Conservation (phyloP, 1,140 invertebrate species). For the Ectropis grisescens region DNA sequence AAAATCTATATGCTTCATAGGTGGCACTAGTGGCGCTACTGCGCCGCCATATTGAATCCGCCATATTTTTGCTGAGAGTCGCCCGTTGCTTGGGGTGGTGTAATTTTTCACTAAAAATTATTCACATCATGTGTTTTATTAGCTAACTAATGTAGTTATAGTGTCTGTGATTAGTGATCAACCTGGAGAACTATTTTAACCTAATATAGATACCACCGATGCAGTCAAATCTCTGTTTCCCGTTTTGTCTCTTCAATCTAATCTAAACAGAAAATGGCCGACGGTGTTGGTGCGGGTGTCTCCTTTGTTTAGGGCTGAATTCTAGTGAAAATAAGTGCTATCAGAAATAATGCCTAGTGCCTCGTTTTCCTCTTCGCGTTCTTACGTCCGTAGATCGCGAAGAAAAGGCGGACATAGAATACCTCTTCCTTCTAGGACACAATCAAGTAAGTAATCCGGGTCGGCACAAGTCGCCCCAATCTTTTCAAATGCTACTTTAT, state of each 20-base stretch:
- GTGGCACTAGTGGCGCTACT: slow-evolving; percentile 27
- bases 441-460: slow-evolving; percentile 71
- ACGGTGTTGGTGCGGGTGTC: slow-evolving; percentile 73
- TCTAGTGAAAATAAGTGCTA: slow-evolving; percentile 65
- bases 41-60: slow-evolving; percentile 57
- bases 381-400: slow-evolving; percentile 86
- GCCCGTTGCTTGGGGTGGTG: slow-evolving; percentile 55
- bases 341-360: slow-evolving; percentile 88
- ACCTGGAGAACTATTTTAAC: slow-evolving; percentile 34
- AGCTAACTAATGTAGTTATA: slow-evolving; percentile 49
- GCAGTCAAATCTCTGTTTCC: slow-evolving; percentile 51
- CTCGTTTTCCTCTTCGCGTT: slow-evolving; percentile 88
- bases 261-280: slow-evolving; percentile 77
- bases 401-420: slow-evolving; percentile 89
- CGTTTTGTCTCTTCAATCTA: slow-evolving; percentile 63
- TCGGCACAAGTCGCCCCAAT: slow-evolving; percentile 49
- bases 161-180: slow-evolving; percentile 51
- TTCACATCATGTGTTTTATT: slow-evolving; percentile 52
- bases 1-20: no score
- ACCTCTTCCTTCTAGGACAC: slow-evolving; percentile 83
- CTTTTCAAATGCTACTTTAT: slow-evolving; percentile 47
- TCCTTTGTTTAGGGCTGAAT: slow-evolving; percentile 76
- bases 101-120: slow-evolving; percentile 48
- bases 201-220: slow-evolving; percentile 30
- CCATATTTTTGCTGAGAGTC: slow-evolving; percentile 64